These are phyloP conservation scores for Subanguina moxae DNA, from an alignment of 1,140 invertebrate species.

Conservation along the genomic window DNA sequence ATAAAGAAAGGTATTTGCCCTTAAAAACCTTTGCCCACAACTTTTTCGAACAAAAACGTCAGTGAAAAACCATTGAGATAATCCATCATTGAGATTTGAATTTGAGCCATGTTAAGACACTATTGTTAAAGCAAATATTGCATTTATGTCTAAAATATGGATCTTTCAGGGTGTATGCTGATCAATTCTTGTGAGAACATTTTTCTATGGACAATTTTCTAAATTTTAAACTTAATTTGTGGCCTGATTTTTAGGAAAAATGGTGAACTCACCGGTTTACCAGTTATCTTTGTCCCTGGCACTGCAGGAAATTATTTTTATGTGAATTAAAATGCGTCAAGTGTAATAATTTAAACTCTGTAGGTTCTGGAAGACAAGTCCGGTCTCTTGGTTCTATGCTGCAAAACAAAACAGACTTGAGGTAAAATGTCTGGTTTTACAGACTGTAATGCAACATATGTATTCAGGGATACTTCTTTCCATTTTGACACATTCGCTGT, in stretches of 20 bases:
- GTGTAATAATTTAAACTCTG: no score
- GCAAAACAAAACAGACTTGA: slow-evolving; percentile 18
- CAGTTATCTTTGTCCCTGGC: slow-evolving; percentile 47
- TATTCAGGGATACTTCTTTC: slow-evolving; percentile 23
- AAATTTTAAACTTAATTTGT: slow-evolving; percentile 8
- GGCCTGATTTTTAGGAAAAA: slow-evolving; percentile 16
- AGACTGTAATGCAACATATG: not conserved
- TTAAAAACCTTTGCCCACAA: no score
- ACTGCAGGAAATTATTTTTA: slow-evolving; percentile 25
- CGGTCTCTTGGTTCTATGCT: slow-evolving; percentile 45
- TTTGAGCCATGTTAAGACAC: no score
- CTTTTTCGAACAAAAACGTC: no score
- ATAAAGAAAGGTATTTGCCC: no score
- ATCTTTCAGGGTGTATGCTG: slow-evolving; percentile 30
- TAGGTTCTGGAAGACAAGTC: slow-evolving; percentile 46
- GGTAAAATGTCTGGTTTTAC: not conserved
- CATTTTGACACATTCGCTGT: slow-evolving; percentile 47
- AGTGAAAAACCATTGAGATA: no score
- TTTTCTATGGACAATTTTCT: slow-evolving; percentile 8
- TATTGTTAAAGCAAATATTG: no score
- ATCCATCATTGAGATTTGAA: no score
- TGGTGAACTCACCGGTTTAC: slow-evolving; percentile 31
- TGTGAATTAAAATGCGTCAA: no score
- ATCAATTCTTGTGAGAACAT: slow-evolving; percentile 11
- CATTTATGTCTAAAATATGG: no score